Evolutionary conservation across 2,113 vertebrate species (phyloP).

Genomic region (Leucoraja erinaceus): DNA sequence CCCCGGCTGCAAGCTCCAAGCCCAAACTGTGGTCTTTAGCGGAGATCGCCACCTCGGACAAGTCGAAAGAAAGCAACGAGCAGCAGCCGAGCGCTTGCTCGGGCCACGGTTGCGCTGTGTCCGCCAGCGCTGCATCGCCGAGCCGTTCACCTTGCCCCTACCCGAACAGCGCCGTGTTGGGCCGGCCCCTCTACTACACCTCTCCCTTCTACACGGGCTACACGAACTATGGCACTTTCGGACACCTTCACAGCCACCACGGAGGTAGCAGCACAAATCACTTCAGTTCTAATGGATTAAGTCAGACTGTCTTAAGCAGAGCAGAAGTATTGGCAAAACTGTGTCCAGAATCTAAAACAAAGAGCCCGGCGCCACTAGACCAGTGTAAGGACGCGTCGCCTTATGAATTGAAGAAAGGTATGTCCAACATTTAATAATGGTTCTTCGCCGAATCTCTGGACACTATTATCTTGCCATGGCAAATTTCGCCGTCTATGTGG

Average conservation of each 20-base stretch:
- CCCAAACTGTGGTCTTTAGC: slow-evolving; percentile 94
- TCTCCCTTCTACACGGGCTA: slow-evolving; percentile 93
- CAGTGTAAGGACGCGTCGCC: slow-evolving; percentile 88
- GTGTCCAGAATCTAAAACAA: slow-evolving; percentile 73
- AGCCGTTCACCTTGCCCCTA: slow-evolving; percentile 70
- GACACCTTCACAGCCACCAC: slow-evolving; percentile 82
- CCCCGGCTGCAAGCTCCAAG: slow-evolving; percentile 72
- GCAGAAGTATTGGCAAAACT: slow-evolving; percentile 84
- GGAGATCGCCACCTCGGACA: slow-evolving; percentile 92
- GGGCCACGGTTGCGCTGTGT: slow-evolving; percentile 57
- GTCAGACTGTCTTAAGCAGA: slow-evolving; percentile 92
- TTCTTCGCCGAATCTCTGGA: slow-evolving; percentile 62
- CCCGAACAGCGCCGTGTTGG: slow-evolving; percentile 79
- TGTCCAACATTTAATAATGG: slow-evolving; percentile 96
- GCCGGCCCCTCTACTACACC: slow-evolving; percentile 90
- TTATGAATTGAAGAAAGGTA: slow-evolving; percentile 99
- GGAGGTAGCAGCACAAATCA: slow-evolving; percentile 73
- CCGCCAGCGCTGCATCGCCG: slow-evolving; percentile 69
- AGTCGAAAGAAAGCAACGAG: slow-evolving; percentile 70
- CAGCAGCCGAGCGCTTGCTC: slow-evolving; percentile 53
- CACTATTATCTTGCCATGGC: slow-evolving; percentile 64
- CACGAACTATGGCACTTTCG: slow-evolving; percentile 96
- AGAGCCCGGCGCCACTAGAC: slow-evolving; percentile 88
- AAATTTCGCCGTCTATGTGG: slow-evolving; percentile 60
- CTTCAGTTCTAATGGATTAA: slow-evolving; percentile 91